Evolutionary conservation across 2,113 vertebrate species (phyloP).

Genomic region (Dicerorhinus sumatrensis): DNA sequence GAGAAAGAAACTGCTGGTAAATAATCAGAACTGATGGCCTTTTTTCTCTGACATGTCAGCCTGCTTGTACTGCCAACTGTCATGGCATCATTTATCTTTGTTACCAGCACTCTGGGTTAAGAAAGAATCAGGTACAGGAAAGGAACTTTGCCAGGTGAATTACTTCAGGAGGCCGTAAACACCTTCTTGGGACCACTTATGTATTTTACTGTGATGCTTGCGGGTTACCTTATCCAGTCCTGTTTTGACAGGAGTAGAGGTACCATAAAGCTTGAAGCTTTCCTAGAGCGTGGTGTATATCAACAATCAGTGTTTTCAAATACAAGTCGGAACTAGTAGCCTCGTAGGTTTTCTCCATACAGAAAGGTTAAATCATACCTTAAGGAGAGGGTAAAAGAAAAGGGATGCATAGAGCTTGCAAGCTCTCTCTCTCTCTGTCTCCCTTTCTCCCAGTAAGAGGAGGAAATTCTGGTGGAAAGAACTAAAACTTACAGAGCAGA

Average conservation of each 20-base stretch:
- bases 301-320: slow-evolving; percentile 17
- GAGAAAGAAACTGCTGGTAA: slow-evolving; percentile 62
- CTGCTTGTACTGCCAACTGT: slow-evolving; percentile 38
- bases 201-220: not conserved
- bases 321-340: not conserved
- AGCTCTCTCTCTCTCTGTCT: not conserved
- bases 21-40: slow-evolving; percentile 43
- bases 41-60: slow-evolving; percentile 50
- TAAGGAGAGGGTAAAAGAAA: fast-evolving
- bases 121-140: slow-evolving; percentile 26
- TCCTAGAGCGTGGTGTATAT: not conserved
- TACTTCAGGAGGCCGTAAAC: slow-evolving; percentile 42
- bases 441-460: not conserved
- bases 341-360: not conserved
- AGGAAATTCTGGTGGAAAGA: not conserved
- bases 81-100: slow-evolving; percentile 52
- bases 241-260: not conserved
- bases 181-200: not conserved
- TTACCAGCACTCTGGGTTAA: slow-evolving; percentile 51
- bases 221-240: not conserved
- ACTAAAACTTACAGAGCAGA: not conserved
- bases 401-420: not conserved
- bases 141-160: slow-evolving; percentile 51
- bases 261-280: not conserved
- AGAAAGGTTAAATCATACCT: not conserved